Evolutionary conservation across 2,888 invertebrate species (phyloP).

Genomic region (Harmothoe impar): DNA sequence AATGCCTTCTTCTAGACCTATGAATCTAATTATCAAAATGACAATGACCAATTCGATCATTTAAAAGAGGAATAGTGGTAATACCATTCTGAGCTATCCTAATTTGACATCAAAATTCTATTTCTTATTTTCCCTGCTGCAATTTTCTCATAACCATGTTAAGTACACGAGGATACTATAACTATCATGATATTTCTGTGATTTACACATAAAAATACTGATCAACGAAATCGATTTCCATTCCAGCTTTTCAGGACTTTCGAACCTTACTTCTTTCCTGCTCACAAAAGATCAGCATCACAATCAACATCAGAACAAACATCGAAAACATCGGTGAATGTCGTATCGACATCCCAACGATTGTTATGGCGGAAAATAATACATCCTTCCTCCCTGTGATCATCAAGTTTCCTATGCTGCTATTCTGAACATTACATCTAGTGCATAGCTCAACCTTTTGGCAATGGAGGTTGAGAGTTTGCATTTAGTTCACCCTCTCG

Average conservation of each 20-base stretch:
- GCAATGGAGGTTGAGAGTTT: conserved; percentile 50
- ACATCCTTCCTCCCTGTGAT: neutral
- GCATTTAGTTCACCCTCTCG: neutral
- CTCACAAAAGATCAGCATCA: neutral
- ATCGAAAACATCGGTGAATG: neutral
- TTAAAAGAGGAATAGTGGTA: too few species aligned
- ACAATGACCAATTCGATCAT: too few species aligned
- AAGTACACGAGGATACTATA: too few species aligned
- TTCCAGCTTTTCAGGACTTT: conserved; percentile 39
- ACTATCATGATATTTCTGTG: too few species aligned
- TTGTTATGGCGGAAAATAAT: neutral
- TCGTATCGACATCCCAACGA: neutral
- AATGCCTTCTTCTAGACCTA: too few species aligned
- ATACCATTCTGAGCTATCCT: too few species aligned
- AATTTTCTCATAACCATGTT: too few species aligned
- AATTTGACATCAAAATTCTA: too few species aligned
- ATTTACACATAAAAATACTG: neutral
- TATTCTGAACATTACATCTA: neutral
- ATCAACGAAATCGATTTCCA: neutral
- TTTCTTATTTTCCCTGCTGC: too few species aligned
- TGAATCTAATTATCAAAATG: too few species aligned
- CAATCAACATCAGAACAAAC: neutral
- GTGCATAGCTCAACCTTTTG: conserved; percentile 38
- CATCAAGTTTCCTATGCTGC: neutral
- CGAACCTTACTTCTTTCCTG: neutral